Percentiles rank a stretch among this genome's conserved stretches.
Conservation (phyloP, 2,113 vertebrate genomes). For the Bubo blakistoni region DNA sequence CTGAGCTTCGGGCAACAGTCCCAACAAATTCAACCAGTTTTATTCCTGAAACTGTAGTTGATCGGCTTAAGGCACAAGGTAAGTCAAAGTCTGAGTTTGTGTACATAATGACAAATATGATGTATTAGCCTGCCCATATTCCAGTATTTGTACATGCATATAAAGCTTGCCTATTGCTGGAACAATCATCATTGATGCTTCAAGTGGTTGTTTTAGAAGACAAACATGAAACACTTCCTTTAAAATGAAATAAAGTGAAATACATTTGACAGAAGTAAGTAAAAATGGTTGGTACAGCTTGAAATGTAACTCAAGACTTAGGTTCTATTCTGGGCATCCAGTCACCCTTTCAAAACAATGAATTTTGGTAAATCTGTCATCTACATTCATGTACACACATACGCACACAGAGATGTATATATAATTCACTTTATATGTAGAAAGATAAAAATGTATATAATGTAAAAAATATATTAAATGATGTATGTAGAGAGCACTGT, state of each 20-base stretch:
- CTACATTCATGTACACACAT: too few relatives aligned
- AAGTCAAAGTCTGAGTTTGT: neutral
- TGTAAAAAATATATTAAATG: neutral
- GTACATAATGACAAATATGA: neutral
- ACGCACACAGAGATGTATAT: neutral
- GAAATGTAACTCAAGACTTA: neutral
- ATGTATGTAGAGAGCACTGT: neutral
- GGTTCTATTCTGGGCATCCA: neutral
- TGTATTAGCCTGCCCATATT: neutral
- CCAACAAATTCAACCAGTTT: constrained; percentile 24
- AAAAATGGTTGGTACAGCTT: neutral
- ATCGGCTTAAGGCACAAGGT: constrained; percentile 84
- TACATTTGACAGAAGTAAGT: neutral
- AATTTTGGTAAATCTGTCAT: neutral
- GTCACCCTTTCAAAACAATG: neutral
- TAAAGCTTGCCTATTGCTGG: neutral
- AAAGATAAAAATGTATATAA: neutral
- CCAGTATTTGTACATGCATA: neutral
- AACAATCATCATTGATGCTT: neutral
- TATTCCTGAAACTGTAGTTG: constrained; percentile 65
- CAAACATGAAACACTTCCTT: neutral
- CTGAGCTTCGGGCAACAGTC: constrained; percentile 54
- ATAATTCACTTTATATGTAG: neutral
- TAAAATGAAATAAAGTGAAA: neutral
- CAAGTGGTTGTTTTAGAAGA: neutral